Percentiles rank a stretch among this genome's conserved stretches.
Conservation (phyloP, 2,888 invertebrate genomes). For the Prenolepis imparis region DNA sequence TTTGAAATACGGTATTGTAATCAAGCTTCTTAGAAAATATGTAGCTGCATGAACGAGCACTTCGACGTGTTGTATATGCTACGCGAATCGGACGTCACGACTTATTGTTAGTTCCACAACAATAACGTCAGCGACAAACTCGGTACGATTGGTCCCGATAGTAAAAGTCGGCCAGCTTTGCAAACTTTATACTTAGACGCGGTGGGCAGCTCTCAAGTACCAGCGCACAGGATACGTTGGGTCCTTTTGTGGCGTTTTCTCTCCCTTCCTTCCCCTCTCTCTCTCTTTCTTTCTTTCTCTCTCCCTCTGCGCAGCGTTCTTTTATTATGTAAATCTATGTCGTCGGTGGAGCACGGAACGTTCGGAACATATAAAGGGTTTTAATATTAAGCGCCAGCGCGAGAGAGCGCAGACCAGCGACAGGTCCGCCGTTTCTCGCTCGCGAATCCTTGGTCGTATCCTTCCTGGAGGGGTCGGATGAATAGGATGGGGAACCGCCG, state of each 20-base stretch:
- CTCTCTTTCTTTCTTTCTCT: not conserved
- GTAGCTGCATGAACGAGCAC: not conserved
- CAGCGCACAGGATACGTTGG: conserved; percentile 18
- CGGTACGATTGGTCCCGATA: conserved; percentile 1
- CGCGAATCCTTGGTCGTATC: conserved; percentile 27
- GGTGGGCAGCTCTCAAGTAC: not conserved
- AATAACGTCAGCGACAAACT: not conserved
- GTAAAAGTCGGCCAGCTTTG: not conserved
- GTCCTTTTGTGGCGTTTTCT: conserved; percentile 65
- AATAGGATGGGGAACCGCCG: conserved; percentile 24
- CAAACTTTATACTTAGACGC: conserved; percentile 16
- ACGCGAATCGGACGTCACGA: not conserved
- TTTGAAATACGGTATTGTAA: not conserved
- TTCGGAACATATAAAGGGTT: conserved; percentile 76
- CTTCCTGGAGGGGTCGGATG: conserved; percentile 26
- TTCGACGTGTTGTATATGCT: not conserved
- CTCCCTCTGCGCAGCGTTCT: conserved; percentile 54
- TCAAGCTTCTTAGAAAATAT: not conserved
- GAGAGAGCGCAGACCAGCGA: conserved; percentile 55
- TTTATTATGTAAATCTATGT: conserved; percentile 83
- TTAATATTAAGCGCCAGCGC: conserved; percentile 80
- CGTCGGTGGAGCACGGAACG: conserved; percentile 68
- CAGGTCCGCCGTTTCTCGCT: conserved; percentile 7
- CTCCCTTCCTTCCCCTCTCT: not conserved
- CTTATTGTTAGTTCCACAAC: not conserved